A percentile compares a stretch with the other conserved stretches of the same genome.
These are phyloP conservation scores for Melanotaenia boesemani DNA, from an alignment of 2,797 vertebrate genomes.

Conservation along the genomic window DNA sequence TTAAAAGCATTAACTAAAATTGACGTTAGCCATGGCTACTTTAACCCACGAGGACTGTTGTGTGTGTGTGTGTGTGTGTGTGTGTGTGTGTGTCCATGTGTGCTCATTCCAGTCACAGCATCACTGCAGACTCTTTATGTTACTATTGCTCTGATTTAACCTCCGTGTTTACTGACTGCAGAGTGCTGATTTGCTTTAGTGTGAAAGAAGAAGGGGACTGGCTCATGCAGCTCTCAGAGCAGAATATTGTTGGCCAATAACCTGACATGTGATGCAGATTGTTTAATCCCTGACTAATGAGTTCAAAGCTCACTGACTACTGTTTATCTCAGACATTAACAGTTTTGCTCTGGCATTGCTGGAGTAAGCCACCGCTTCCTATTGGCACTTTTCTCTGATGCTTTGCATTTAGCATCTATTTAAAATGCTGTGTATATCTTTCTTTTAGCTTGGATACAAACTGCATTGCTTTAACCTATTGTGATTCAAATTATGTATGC, in stretches of 20 bases:
- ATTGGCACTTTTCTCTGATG: slow-evolving; percentile 8
- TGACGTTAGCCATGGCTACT: slow-evolving; percentile 51
- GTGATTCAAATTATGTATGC: slow-evolving; percentile 71
- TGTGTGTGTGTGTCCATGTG: slow-evolving; percentile 1
- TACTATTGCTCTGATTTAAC: slow-evolving; percentile 37
- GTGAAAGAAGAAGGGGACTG: slow-evolving; percentile 36
- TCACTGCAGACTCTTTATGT: slow-evolving; percentile 21
- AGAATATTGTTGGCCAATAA: slow-evolving; percentile 58
- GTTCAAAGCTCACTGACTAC: slow-evolving; percentile 58
- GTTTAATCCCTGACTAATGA: slow-evolving; percentile 73
- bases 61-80: not conserved
- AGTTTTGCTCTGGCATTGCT: slow-evolving; percentile 33
- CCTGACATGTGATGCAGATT: slow-evolving; percentile 69
- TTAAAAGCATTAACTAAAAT: slow-evolving; percentile 59
- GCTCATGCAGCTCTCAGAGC: slow-evolving; percentile 34
- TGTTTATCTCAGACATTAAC: slow-evolving; percentile 66
- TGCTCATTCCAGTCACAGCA: not conserved
- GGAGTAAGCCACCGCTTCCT: slow-evolving; percentile 41
- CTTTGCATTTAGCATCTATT: slow-evolving; percentile 30
- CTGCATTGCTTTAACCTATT: slow-evolving; percentile 68
- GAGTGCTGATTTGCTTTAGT: slow-evolving; percentile 24
- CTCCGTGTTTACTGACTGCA: slow-evolving; percentile 46
- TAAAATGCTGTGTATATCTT: slow-evolving; percentile 40
- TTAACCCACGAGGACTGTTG: slow-evolving; percentile 9
- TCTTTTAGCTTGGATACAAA: slow-evolving; percentile 54